Evolutionary conservation across 2,888 invertebrate genomes (phyloP), one percentile per base, ranked within the genome.

Genomic region (Alitta virens): DNA sequence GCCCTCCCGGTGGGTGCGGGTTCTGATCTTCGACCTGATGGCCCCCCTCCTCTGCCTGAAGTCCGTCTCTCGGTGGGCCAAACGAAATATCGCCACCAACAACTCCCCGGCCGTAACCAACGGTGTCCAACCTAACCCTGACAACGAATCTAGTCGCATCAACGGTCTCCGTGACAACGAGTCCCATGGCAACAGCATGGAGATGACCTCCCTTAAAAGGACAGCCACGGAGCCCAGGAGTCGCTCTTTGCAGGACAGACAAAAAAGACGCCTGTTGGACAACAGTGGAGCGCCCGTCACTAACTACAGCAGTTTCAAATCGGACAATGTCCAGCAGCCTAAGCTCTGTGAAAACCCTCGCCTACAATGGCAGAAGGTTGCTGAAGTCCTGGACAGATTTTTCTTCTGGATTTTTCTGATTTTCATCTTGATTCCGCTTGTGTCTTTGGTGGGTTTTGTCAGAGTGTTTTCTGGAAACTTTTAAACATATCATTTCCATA

Each of bases 1-100:
- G 5, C 64, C 68, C 0, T 59, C 64, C 25, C 23, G 50, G 14
- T 68, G 68, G 68, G 59, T 68, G 3, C 42, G 57, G 23, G 43
- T 25, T 7, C 43, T 68, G 12, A 43, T 60, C 21, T 62, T 67
- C 38, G 59, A 67, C 18, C 26, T 46, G 33, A 14, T 66, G 23
- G 66, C 62, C 5, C 60, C 60, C 3, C 5, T 60, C 2, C 24
- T 60, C 24, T 60, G 60, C 26, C 27, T 58, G 14, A 18, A 27
- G 14, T 26, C 49, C 18, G n/a, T 58, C 9, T 25, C 49, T 9
- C 5, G 21, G 7, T 58, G 58, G 58, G 7, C 26, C 7, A 58
- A 23, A 54, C 18, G 38, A 2, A 5, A 54, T 7, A 7, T 12
- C 5, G 33, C 33, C 12, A 12, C 33, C 7, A 46, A 3, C 7